Evolutionary conservation across 2,113 vertebrate species (phyloP).

Genomic region (Myotis davidii): DNA sequence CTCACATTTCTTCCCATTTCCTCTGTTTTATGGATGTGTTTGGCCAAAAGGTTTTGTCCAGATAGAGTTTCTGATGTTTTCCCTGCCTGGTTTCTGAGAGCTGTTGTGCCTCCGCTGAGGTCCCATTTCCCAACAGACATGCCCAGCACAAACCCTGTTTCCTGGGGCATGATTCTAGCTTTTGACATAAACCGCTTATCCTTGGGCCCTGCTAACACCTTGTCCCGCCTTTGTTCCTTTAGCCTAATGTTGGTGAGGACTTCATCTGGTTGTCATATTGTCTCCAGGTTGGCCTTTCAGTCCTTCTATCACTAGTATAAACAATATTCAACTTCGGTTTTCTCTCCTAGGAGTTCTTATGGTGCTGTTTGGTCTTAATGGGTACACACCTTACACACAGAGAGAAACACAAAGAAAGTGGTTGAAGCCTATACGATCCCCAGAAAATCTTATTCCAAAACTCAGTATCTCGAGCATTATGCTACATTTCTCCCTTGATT

Average conservation of each 20-base stretch:
- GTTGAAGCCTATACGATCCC: accelerated
- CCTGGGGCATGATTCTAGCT: background rate
- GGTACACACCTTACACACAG: background rate
- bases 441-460: background rate
- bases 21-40: background rate
- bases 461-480: background rate
- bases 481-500: background rate
- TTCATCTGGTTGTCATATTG: background rate
- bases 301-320: background rate
- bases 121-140: background rate
- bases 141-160: background rate
- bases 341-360: background rate
- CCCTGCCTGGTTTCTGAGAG: background rate
- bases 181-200: background rate
- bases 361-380: too few relatives aligned
- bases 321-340: background rate
- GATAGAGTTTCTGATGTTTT: background rate
- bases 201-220: background rate
- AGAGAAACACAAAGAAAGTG: background rate
- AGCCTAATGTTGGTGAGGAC: background rate
- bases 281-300: background rate
- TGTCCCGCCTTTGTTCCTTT: background rate
- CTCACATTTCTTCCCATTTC: background rate
- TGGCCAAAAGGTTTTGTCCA: background rate
- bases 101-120: background rate